Base-by-base conservation (phyloP, 92 coral and sea anemone genomes). In the Scolanthus callimorphus region DNA sequence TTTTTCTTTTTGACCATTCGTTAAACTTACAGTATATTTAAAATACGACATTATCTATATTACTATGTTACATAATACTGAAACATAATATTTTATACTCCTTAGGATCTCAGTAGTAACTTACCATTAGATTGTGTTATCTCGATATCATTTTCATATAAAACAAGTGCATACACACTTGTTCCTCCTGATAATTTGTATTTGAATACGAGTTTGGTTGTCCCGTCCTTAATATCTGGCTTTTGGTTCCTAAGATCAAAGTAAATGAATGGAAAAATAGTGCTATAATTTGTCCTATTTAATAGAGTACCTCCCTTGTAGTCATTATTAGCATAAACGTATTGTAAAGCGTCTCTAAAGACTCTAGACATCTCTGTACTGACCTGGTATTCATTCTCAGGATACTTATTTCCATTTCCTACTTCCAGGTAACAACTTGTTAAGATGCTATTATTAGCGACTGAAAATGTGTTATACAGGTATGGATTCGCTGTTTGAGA, bases 401-500 rank as follows among this genome's bases (percentile, higher is more conserved):
- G 43, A 34, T 34, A 34, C 15, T 6, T 6, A 15, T 34, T 34
- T 6, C 43, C 43, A 15, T 34, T 34, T 15, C 43, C 43, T 34
- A 15, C 43, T 34, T 34, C 43, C 15, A 34, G 43, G 15, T 15
- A 15, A 34, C 9, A 34, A 34, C 43, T 34, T 34, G 43, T 15
- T 34, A 34, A 34, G 15, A 15, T 34, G 9, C 43, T 34, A 34
- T 6, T 34, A 34, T 34, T 56, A 0, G 57, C 31, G 3, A 68
- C 56, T 0, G 17, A 1, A 20, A 68, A 57, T 0, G 75, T 68
- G 29, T 57, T 45, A 25, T 55, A 57, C 21, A 67, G 27, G 29
- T 38, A 55, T 39, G 30, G 39, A 25, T 55, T 67, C 0, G 17
- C 20, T 2, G 64, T 29, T 21, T 68, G 73, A 0, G 4, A 4